Conservation (phyloP, 1,140 invertebrate genomes). For the Coenobita brevimanus region DNA sequence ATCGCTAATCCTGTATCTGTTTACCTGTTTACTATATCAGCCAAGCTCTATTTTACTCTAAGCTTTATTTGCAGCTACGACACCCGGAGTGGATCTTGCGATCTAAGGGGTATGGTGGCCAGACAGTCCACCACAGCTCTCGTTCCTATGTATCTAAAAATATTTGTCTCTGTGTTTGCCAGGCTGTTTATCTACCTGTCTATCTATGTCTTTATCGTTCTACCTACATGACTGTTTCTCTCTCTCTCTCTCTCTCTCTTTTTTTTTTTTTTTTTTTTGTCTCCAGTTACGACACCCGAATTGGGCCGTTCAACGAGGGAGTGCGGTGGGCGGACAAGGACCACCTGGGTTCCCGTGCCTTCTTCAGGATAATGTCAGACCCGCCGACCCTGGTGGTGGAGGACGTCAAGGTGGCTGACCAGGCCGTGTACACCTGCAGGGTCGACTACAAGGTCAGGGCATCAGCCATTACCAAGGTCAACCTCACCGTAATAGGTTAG, state of each 20-base stretch:
- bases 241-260: neutral
- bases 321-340: constrained; percentile 53
- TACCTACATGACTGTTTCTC: neutral
- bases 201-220: neutral
- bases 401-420: constrained; percentile 62
- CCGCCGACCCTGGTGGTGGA: constrained; percentile 64
- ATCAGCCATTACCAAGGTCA: constrained; percentile 66
- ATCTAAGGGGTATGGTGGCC: no score
- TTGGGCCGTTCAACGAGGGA: constrained; percentile 52
- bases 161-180: no score
- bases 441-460: constrained; percentile 65
- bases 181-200: no score
- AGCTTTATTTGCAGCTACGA: no score
- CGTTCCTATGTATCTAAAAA: no score
- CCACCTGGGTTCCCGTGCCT: constrained; percentile 60
- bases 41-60: no score
- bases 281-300: constrained; percentile 60
- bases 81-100: no score
- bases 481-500: constrained; percentile 66
- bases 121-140: no score
- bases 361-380: constrained; percentile 65
- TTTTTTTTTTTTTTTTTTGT: neutral
- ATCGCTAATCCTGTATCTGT: no score
- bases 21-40: no score
- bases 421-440: constrained; percentile 65